These are phyloP conservation scores for Conopomorpha cramerella DNA, from an alignment of 1,140 invertebrate species.

Conservation along the genomic window DNA sequence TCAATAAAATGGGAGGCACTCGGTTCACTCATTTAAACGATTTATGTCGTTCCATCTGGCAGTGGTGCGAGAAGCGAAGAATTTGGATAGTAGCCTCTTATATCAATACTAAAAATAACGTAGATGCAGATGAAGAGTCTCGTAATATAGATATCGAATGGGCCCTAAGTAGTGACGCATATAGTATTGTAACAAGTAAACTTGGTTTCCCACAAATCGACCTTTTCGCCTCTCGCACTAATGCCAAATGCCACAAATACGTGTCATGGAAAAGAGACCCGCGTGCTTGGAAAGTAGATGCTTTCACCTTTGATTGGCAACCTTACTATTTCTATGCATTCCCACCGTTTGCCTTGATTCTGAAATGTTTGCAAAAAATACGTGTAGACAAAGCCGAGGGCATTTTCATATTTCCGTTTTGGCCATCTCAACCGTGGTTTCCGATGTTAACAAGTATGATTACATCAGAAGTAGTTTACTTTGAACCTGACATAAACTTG, in stretches of 20 bases:
- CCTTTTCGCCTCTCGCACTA: neutral
- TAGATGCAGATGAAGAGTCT: neutral
- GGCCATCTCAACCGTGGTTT: slow-evolving; percentile 4
- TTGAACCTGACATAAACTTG: neutral
- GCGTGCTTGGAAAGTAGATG: neutral
- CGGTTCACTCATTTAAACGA: neutral
- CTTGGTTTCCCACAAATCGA: neutral
- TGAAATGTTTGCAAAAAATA: slow-evolving; percentile 3
- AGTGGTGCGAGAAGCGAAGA: slow-evolving; percentile 1
- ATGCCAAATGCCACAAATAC: neutral
- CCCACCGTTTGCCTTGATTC: slow-evolving; percentile 3
- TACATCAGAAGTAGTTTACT: neutral
- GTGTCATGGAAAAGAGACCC: neutral
- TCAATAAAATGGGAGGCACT: neutral
- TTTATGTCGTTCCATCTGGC: neutral
- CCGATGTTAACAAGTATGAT: slow-evolving; percentile 1
- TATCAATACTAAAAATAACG: neutral
- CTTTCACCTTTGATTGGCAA: slow-evolving; percentile 1
- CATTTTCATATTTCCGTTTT: slow-evolving; percentile 3
- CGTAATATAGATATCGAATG: neutral
- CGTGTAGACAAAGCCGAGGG: neutral
- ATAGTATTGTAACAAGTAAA: neutral
- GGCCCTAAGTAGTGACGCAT: neutral
- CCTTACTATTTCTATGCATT: slow-evolving; percentile 3
- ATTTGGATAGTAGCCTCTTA: neutral